Conservation (phyloP, 2,113 vertebrate species). For the Clupea harengus region DNA sequence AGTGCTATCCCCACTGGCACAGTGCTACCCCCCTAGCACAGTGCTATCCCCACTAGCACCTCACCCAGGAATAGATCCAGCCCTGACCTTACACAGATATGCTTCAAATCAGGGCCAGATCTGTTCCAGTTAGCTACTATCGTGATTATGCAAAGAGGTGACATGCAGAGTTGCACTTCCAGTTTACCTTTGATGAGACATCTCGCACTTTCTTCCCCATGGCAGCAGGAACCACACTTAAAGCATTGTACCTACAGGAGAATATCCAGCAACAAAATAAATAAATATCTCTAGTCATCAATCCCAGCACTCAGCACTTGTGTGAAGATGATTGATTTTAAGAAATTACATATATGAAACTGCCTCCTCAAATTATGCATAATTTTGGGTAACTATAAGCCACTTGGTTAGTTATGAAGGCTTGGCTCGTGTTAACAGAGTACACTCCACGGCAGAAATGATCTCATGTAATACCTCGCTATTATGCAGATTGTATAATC, state of each 20-base stretch:
- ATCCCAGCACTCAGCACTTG: constrained; percentile 8
- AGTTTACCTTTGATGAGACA: constrained; percentile 70
- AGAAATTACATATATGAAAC: background rate
- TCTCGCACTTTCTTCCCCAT: constrained; percentile 79
- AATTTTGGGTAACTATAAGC: background rate
- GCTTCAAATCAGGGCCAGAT: no score
- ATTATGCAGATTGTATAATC: background rate
- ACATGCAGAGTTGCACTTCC: background rate
- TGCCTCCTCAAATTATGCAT: background rate
- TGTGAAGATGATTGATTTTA: background rate
- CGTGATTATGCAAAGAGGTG: background rate
- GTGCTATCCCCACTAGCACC: no score
- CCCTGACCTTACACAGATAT: background rate
- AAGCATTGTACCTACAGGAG: constrained; percentile 65
- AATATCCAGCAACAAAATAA: background rate
- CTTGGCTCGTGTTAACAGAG: background rate
- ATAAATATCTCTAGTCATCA: background rate
- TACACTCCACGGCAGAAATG: background rate
- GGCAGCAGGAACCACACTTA: constrained; percentile 75
- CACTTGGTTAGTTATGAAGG: background rate
- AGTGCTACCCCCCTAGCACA: no score
- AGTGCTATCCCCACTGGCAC: no score
- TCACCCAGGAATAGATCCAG: background rate
- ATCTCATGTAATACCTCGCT: background rate
- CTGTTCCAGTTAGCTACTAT: no score